These are phyloP conservation scores for Caenorhabditis remanei DNA, from an alignment of 1,140 invertebrate species.

Conservation along the genomic window DNA sequence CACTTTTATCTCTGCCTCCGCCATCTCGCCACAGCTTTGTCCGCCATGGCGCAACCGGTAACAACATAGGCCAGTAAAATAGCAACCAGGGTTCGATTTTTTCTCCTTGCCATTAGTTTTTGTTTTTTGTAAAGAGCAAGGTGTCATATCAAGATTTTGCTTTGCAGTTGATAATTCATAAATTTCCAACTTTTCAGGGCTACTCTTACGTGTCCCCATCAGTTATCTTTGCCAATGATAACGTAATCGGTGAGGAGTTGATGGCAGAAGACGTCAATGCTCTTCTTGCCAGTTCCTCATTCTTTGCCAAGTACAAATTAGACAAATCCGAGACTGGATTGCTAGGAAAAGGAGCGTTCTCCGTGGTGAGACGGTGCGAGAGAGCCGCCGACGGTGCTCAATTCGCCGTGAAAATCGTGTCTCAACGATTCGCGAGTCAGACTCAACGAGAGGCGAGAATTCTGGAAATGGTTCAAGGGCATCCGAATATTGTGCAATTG, in stretches of 20 bases:
- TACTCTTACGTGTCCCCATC: slow-evolving; percentile 96
- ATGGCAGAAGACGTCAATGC: slow-evolving; percentile 70
- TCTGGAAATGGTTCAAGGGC: slow-evolving; percentile 86
- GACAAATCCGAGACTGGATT: slow-evolving; percentile 82
- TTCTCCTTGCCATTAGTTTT: too few relatives aligned
- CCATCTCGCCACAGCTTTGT: too few relatives aligned
- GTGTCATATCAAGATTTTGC: too few relatives aligned
- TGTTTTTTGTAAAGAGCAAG: too few relatives aligned
- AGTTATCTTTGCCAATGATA: slow-evolving; percentile 86
- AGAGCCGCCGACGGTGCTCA: slow-evolving; percentile 83
- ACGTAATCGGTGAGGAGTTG: slow-evolving; percentile 84
- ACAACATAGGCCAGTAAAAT: too few relatives aligned
- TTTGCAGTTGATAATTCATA: too few relatives aligned
- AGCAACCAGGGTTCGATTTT: too few relatives aligned
- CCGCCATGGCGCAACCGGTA: too few relatives aligned
- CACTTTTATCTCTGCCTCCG: too few relatives aligned
- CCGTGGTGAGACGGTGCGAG: slow-evolving; percentile 87
- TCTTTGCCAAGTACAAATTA: slow-evolving; percentile 88
- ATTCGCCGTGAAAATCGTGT: slow-evolving; percentile 92
- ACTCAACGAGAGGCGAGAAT: slow-evolving; percentile 85
- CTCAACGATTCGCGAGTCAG: slow-evolving; percentile 83
- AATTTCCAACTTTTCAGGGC: slow-evolving; percentile 80
- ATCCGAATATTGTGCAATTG: slow-evolving; percentile 89
- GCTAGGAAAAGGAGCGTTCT: slow-evolving; percentile 90
- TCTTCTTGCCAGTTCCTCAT: slow-evolving; percentile 83